Base-by-base conservation (phyloP, 1,140 invertebrate genomes). In the Brachionus sp. region DNA sequence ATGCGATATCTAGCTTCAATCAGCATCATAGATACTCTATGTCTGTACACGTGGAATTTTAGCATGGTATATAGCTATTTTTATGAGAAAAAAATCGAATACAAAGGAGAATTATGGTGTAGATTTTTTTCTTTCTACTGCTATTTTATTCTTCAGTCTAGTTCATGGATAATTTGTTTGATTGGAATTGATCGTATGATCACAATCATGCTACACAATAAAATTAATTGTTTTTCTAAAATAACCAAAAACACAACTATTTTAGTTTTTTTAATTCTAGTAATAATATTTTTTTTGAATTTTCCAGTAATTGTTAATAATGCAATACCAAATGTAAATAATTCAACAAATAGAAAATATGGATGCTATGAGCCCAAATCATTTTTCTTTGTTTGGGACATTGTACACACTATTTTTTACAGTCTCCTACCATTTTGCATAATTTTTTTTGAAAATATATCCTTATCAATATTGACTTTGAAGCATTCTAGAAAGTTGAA, bases 111-210 rank as follows among this genome's bases (percentile, higher is more conserved):
- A 0, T 23, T 80, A 12, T 37, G 12, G 6, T 80, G 77, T 80
- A 5, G 77, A 25, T 5, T 80, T 4, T 80, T 80, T 35, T 35
- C 77, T 23, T 80, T 80, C 13, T 80, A 39, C 23, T 80, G 33
- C 16, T 80, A 80, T 80, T 80, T 80, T 35, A 80, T 64, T 5
- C 77, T 80, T 37, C 77, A 80, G 25, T 62, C 77, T n/a, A 80
- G 77, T 23, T 80, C 77, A 23, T 80, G 77, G 77, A 42, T 80
- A 10, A 62, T 80, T 12, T 80, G 77, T 12, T 35, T 53, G n/a
- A 80, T 80, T 5, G 77, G 77, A 7, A 57, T 80, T n/a, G 77
- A 80, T 7, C 46, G 77, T 4, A 80, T 80, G 9, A 44, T 80
- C 4, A 80, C 77, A 19, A 53, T 80, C 4, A 37, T 80, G 13